phyloP scores from a whole-genome alignment of 2,113 vertebrate species.

The Octodon degus region DNA sequence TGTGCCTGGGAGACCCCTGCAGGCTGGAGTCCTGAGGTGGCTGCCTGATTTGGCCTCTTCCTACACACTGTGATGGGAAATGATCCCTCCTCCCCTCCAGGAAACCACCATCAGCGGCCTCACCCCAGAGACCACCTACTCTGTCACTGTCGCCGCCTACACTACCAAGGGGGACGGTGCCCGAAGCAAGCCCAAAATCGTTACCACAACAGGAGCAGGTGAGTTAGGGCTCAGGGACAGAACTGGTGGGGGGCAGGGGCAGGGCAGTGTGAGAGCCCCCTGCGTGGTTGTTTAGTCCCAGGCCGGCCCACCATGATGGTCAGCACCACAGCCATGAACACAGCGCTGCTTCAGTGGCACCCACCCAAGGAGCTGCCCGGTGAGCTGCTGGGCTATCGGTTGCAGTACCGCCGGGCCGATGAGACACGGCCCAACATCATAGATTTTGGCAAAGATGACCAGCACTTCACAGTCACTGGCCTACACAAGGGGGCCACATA shows the following conservation, averaged over 20 bases:
- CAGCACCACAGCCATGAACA: conserved; percentile 97
- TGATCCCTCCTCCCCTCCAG: conserved; percentile 82
- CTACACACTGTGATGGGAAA: conserved; percentile 62
- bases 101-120: conserved; percentile 93
- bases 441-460: conserved; percentile 92
- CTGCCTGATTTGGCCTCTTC: conserved; percentile 64
- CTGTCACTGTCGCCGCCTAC: conserved; percentile 94
- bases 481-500: conserved; percentile 96
- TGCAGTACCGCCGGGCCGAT: conserved; percentile 93
- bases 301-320: conserved; percentile 97
- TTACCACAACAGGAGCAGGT: conserved; percentile 97
- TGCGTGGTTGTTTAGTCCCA: conserved; percentile 90
- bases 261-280: conserved; percentile 56
- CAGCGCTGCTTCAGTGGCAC: conserved; percentile 98
- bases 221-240: conserved; percentile 68
- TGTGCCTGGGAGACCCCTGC: background rate
- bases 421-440: conserved; percentile 91
- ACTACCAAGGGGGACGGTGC: conserved; percentile 97
- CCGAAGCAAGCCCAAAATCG: conserved; percentile 94
- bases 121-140: conserved; percentile 95
- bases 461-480: conserved; percentile 95
- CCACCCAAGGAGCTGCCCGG: conserved; percentile 96
- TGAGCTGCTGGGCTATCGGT: conserved; percentile 94
- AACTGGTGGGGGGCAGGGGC: background rate
- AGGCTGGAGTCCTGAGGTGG: background rate